Evolutionary conservation across 2,888 invertebrate genomes (phyloP).

Genomic region (Aethes cnicana): DNA sequence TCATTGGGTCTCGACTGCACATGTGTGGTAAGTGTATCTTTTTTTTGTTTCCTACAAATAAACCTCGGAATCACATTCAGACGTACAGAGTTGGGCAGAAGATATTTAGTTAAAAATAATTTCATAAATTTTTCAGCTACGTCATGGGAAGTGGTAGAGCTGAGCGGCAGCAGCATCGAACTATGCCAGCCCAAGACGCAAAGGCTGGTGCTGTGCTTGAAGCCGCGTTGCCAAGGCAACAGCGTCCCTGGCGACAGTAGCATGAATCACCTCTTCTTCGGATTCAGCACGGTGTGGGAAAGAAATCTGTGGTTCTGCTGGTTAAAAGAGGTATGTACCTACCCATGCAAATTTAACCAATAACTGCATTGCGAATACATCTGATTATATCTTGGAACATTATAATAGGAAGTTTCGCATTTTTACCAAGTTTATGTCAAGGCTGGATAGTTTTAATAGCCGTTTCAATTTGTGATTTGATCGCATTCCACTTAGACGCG

Average conservation of each 20-base stretch:
- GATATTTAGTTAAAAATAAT: too few relatives aligned
- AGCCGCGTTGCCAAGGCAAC: constrained; percentile 68
- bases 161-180: constrained; percentile 72
- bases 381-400: too few relatives aligned
- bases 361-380: too few relatives aligned
- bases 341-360: too few relatives aligned
- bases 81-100: too few relatives aligned
- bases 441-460: too few relatives aligned
- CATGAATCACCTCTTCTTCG: constrained; percentile 83
- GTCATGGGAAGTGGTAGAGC: constrained; percentile 68
- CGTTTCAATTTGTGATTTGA: not conserved
- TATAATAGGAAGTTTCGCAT: too few relatives aligned
- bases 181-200: constrained; percentile 72
- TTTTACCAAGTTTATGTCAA: too few relatives aligned
- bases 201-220: constrained; percentile 69
- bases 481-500: not conserved
- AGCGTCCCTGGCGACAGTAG: constrained; percentile 52
- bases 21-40: constrained; percentile 71
- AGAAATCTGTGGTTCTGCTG: constrained; percentile 85
- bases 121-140: constrained; percentile 52
- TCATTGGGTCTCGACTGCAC: constrained; percentile 83
- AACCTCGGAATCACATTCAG: too few relatives aligned
- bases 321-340: constrained; percentile 82
- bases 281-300: constrained; percentile 85
- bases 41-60: not conserved